Base-by-base conservation (phyloP, 2,797 vertebrate species). In the Pygocentrus nattereri region DNA sequence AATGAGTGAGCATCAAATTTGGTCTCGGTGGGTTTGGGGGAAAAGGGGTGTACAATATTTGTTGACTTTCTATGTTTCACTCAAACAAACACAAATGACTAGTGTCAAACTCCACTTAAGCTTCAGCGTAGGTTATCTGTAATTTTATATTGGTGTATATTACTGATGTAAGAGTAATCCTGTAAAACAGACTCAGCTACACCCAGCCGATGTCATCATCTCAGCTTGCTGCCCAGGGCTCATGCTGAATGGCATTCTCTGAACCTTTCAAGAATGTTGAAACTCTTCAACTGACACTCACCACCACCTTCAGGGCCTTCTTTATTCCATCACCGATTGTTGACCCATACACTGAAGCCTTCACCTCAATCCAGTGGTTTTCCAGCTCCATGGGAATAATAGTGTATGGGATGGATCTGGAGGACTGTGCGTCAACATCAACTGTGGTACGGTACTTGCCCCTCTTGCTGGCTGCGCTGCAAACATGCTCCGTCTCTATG, bases 291-390 rank as follows among this genome's bases (percentile, higher is more conserved):
- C 54, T 74, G 31, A 79, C 30, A 92, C 95, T 89, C 87, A 96
- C 95, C 93, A 95, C 94, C 0, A 96, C 95, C 25, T 87, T 90
- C 38, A 96, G 88, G 19, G 88, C 88, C 90, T 94, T 96, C 84
- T 67, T 94, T 47, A 96, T 91, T 0, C 95, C 95, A 0, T 96
- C 95, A 0, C 74, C 58, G 41, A 88, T 38, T 1, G 67, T 81
- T 0, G 0, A 1, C 12, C 85, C 74, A 50, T 12, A 54, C 0
- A 92, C 94, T 0, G 93, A 84, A 0, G 93, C 94, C 84, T 94
- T 95, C 54, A 95, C 94, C 78, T 96, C 95, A 0, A 96, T 41
- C 0, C 90, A 87, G 0, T 94, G 89, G 0, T 90, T 74, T 0
- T 92, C 95, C 0, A 86, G 1, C 50, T 88, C 83, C 74, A 96